A percentile compares a stretch with the other conserved stretches of the same genome.
Conservation (phyloP, 2,797 vertebrate genomes). For the Oreochromis grahami region DNA sequence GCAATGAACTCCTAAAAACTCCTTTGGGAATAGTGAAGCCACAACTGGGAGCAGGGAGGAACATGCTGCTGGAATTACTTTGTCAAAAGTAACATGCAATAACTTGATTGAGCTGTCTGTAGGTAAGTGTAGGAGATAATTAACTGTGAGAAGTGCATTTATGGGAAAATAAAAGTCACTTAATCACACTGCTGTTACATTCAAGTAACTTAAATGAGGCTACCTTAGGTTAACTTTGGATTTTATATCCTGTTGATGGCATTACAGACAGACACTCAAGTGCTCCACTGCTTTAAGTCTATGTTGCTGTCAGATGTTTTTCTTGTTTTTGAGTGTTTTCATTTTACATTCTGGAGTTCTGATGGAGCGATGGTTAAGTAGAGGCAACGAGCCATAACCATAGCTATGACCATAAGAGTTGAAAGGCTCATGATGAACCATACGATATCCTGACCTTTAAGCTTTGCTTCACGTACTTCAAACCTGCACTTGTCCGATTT, state of each 20-base stretch:
- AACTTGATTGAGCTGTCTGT: background rate
- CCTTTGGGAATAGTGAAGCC: background rate
- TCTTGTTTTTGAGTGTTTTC: background rate
- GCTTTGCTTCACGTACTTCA: conserved; percentile 8
- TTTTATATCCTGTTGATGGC: background rate
- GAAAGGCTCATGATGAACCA: conserved; percentile 30
- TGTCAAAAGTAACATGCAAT: background rate
- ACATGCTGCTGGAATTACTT: background rate
- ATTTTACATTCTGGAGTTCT: background rate
- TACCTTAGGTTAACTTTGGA: background rate
- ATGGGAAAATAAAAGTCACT: background rate
- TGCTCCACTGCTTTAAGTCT: background rate
- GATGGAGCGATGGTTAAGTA: background rate
- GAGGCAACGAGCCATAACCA: background rate
- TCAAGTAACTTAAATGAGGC: background rate
- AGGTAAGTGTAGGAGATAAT: background rate
- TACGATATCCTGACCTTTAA: conserved; percentile 38
- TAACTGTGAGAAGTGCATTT: background rate
- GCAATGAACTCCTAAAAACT: background rate
- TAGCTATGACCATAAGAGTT: background rate
- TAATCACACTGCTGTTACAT: background rate
- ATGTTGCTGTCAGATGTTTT: background rate
- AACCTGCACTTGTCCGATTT: conserved; percentile 1
- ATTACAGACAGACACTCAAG: background rate
- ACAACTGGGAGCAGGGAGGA: background rate